Percentiles rank a stretch among this genome's conserved stretches.
phyloP scores from a whole-genome alignment of 2,113 vertebrate species.

The Zapornia atra region DNA sequence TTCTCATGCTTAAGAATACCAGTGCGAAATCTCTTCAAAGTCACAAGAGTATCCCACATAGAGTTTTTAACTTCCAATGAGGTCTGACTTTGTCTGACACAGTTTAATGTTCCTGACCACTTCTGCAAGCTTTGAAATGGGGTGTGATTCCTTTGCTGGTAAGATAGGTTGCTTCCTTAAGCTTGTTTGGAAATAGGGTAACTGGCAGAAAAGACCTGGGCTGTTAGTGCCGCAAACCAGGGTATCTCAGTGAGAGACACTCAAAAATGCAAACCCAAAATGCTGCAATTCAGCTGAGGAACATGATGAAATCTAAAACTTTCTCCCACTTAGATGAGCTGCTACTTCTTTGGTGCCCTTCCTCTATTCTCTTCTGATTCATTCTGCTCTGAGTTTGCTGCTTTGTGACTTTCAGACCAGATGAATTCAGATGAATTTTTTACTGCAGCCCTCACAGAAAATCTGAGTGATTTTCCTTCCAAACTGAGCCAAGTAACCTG shows the following conservation, averaged over 20 bases:
- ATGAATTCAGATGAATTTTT: conserved; percentile 33
- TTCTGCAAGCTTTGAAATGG: background rate
- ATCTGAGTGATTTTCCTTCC: background rate
- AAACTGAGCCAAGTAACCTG: background rate
- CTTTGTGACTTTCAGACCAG: background rate
- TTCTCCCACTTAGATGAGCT: background rate
- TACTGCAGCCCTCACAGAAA: background rate
- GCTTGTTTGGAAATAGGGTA: background rate
- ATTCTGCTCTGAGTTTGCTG: background rate
- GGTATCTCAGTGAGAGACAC: background rate
- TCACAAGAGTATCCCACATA: background rate
- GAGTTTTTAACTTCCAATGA: background rate
- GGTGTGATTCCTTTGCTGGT: background rate
- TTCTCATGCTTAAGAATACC: background rate
- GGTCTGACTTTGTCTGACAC: background rate
- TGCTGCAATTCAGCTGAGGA: background rate
- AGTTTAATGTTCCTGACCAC: background rate
- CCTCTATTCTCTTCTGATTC: background rate
- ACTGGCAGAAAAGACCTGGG: background rate
- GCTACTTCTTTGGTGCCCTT: background rate
- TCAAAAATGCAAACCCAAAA: too few relatives aligned
- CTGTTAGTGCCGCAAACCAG: background rate
- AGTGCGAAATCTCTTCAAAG: background rate
- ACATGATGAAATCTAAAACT: background rate
- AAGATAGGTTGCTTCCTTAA: background rate